Conservation (phyloP, 2,797 vertebrate species). For the Hoplostethus atlanticus region DNA sequence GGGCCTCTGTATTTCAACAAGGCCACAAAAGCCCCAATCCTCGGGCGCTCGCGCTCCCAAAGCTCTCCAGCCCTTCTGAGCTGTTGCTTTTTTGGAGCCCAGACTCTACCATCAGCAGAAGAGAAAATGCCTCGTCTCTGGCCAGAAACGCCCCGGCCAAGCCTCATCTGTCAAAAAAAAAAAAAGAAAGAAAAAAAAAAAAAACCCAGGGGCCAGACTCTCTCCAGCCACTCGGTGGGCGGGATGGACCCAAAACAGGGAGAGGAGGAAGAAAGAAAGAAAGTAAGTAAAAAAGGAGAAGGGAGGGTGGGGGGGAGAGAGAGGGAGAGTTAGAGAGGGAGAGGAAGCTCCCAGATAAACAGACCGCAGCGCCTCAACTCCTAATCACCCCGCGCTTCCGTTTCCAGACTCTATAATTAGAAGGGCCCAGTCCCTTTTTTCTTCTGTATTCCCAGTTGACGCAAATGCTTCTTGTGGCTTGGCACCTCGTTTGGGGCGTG, state of each 20-base stretch:
- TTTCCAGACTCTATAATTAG: constrained; percentile 99
- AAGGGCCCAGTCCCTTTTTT: constrained; percentile 91
- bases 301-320: constrained; percentile 82
- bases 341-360: constrained; percentile 97
- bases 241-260: constrained; percentile 78
- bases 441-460: constrained; percentile 98
- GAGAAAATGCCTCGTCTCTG: constrained; percentile 67
- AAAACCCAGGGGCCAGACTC: constrained; percentile 70
- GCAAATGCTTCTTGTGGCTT: constrained; percentile 99
- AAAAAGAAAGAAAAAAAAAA: constrained; percentile 30
- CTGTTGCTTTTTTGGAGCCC: constrained; percentile 84
- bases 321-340: constrained; percentile 85
- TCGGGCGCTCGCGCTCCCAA: constrained; percentile 75
- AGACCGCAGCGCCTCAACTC: constrained; percentile 96
- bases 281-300: constrained; percentile 65
- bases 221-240: constrained; percentile 72
- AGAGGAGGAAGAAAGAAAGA: constrained; percentile 76
- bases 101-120: constrained; percentile 87
- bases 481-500: constrained; percentile 99
- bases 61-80: constrained; percentile 63
- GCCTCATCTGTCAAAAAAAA: constrained; percentile 84
- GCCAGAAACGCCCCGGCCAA: constrained; percentile 84
- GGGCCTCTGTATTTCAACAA: constrained; percentile 92
- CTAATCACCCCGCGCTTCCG: constrained; percentile 96
- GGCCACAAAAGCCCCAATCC: constrained; percentile 90